phyloP scores from a whole-genome alignment of 2,113 vertebrate species.

The Canis aureus region DNA sequence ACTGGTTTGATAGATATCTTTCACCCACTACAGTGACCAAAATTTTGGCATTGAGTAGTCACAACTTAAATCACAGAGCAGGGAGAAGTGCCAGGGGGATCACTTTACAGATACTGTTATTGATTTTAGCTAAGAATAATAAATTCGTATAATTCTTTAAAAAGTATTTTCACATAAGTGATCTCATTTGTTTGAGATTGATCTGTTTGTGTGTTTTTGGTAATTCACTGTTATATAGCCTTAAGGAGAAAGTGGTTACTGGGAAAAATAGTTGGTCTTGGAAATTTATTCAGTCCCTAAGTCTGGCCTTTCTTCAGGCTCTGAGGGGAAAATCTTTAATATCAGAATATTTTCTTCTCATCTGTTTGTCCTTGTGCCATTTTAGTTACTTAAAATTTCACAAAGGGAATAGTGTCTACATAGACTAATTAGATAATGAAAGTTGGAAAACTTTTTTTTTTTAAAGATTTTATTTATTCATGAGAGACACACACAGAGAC shows the following conservation, averaged over 20 bases:
- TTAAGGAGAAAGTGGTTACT: slow-evolving; percentile 10
- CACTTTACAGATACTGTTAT: not conserved
- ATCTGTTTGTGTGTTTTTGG: slow-evolving; percentile 41
- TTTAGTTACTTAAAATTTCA: slow-evolving; percentile 35
- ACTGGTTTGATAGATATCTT: slow-evolving; percentile 38
- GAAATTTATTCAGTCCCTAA: not conserved
- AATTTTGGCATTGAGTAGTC: not conserved
- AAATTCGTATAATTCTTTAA: not conserved
- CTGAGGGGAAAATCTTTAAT: not conserved
- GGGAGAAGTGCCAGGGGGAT: not conserved
- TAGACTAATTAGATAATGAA: not conserved
- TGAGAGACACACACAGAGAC: not conserved
- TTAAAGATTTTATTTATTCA: not conserved
- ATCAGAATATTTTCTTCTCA: not conserved
- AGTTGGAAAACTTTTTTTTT: not conserved
- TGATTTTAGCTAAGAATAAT: not conserved
- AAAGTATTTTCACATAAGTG: slow-evolving; percentile 20
- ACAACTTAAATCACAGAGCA: slow-evolving; percentile 2
- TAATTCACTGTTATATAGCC: not conserved
- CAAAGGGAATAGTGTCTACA: not conserved
- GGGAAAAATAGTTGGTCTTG: slow-evolving; percentile 18
- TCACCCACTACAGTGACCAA: not conserved
- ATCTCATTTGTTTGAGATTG: slow-evolving; percentile 60
- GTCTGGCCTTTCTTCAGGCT: not conserved
- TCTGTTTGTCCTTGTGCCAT: not conserved